Evolutionary conservation across 2,888 invertebrate species (phyloP).

Genomic region (Falcaria lacertinaria): DNA sequence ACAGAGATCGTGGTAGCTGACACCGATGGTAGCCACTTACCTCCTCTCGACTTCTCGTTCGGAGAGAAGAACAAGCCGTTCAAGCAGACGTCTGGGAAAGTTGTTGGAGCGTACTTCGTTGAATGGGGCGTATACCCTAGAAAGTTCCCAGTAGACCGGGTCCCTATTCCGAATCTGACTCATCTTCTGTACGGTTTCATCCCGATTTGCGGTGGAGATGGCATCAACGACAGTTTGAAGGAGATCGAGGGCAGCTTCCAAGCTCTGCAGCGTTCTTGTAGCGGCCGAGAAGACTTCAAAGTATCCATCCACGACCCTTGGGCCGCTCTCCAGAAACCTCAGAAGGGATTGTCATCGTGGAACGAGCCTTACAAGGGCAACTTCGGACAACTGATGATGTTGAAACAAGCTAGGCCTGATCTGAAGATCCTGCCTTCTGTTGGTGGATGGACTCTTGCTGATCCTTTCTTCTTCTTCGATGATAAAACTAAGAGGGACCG

Average conservation of each 20-base stretch:
- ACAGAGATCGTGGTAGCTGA: constrained; percentile 70
- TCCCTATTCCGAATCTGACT: constrained; percentile 67
- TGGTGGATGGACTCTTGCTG: constrained; percentile 72
- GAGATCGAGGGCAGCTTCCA: constrained; percentile 75
- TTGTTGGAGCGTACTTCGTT: constrained; percentile 69
- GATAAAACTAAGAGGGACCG: constrained; percentile 61
- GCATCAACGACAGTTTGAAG: constrained; percentile 73
- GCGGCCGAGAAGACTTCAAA: constrained; percentile 71
- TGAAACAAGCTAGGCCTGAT: constrained; percentile 69
- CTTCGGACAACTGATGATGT: constrained; percentile 71
- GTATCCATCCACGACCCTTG: constrained; percentile 73
- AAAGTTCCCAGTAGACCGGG: constrained; percentile 65
- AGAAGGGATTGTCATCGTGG: constrained; percentile 69
- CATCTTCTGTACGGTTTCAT: constrained; percentile 72
- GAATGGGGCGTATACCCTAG: constrained; percentile 76
- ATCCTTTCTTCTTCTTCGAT: constrained; percentile 71
- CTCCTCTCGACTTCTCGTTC: constrained; percentile 58
- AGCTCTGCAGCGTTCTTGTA: constrained; percentile 70
- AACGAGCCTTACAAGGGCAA: constrained; percentile 75
- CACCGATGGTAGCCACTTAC: constrained; percentile 72
- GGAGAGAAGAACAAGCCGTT: constrained; percentile 69
- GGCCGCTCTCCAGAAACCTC: constrained; percentile 73
- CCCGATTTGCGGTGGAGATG: constrained; percentile 72
- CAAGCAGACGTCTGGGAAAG: constrained; percentile 72
- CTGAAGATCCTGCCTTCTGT: constrained; percentile 68